phyloP scores from a whole-genome alignment of 2,797 vertebrate genomes.

The Centroberyx gerrardi region DNA sequence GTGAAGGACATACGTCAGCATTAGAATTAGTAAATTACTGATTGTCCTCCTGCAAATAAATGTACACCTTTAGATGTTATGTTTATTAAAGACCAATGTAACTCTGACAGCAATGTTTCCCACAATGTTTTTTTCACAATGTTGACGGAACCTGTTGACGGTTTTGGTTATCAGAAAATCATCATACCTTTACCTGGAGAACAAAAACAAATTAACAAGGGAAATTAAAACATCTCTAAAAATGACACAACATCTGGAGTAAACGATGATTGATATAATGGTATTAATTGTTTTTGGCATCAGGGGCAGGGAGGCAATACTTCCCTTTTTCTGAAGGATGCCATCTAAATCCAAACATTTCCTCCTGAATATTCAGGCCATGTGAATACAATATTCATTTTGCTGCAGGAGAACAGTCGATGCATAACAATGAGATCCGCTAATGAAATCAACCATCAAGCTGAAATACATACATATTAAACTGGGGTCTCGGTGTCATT shows the following conservation, averaged over 20 bases:
- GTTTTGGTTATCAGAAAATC: too few species aligned
- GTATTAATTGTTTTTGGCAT: slow-evolving; percentile 35
- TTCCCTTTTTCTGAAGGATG: slow-evolving; percentile 25
- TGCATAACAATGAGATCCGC: slow-evolving; percentile 96
- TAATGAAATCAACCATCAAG: slow-evolving; percentile 97
- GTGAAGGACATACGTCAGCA: neutral
- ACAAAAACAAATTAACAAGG: slow-evolving; percentile 25
- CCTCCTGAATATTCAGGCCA: slow-evolving; percentile 77
- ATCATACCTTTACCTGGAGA: neutral
- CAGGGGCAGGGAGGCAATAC: slow-evolving; percentile 12
- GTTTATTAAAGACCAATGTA: neutral
- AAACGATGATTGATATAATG: slow-evolving; percentile 39
- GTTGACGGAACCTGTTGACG: too few species aligned
- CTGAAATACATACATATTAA: slow-evolving; percentile 94
- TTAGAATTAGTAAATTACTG: neutral
- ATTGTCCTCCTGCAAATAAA: neutral
- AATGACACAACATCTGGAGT: slow-evolving; percentile 32
- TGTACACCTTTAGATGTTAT: too few species aligned
- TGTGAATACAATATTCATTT: slow-evolving; percentile 92
- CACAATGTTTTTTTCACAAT: too few species aligned
- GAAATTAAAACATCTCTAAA: slow-evolving; percentile 23
- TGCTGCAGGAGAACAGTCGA: slow-evolving; percentile 93
- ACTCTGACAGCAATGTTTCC: neutral
- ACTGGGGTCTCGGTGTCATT: slow-evolving; percentile 90
- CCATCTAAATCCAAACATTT: slow-evolving; percentile 41